Base-by-base conservation (phyloP, 2,113 vertebrate species). In the Nesoenas mayeri region DNA sequence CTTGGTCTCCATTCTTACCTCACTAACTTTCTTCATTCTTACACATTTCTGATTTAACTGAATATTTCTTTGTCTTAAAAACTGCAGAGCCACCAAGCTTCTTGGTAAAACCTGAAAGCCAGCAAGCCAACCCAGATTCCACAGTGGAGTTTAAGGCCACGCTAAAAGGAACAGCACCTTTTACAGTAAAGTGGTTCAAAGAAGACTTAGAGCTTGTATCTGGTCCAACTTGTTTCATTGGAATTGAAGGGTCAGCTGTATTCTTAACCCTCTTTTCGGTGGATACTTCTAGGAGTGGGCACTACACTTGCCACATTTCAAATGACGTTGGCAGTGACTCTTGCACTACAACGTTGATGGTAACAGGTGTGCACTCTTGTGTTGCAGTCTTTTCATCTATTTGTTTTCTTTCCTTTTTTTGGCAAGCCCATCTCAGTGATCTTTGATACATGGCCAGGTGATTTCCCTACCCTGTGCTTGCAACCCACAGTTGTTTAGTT, bases 141-240 rank as follows among this genome's bases (percentile, higher is more conserved):
- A 98, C 98, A 9, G 99, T 99, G 71, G 99, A 99, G 87, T 99
- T 99, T 97, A 99, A 99, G 96, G 97, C 98, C 86, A 97, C 98
- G 14, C 98, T 99, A 58, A 99, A 98, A 96, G 99, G 99, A 98
- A 99, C 99, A 11, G 98, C 99, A 22, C 99, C 99, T 2, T 99
- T 99, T 97, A 98, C 97, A 38, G 97, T 99, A 91, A 99, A 99
- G 95, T 99, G 99, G 99, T 99, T 99, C 95, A 99, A 99, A 98
- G 99, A 99, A 31, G 98, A 99, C 72, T 97, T 98, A 29, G 99
- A 99, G 97, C 98, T 99, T 97, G 97, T 98, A 93, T 98, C 99
- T 72, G 99, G 99, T 96, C 98, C 99, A 61, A 98, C 98, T 47
- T 99, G 99, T 96, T 99, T 99, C 97, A 98, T 98, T 88, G 99